Conservation (phyloP, 2,113 vertebrate species). For the Coreoperca whiteheadi region DNA sequence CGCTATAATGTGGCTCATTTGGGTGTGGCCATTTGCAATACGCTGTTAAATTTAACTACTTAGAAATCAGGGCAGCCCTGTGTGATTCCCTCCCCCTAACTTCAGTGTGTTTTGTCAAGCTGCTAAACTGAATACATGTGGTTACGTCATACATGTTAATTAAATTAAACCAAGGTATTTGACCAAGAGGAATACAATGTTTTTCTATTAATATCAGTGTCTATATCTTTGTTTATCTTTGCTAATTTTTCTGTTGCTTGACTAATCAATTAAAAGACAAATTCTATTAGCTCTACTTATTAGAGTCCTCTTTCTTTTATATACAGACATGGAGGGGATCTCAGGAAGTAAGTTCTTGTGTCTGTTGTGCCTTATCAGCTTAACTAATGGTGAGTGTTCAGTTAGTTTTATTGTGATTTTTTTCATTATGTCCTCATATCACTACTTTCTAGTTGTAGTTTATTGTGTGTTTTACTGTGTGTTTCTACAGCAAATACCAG, state of each 20-base stretch:
- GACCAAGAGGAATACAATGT: neutral
- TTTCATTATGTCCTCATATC: neutral
- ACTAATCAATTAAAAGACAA: neutral
- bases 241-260: neutral
- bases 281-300: neutral
- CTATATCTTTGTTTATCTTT: neutral
- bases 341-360: constrained; percentile 2
- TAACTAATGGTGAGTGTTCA: constrained; percentile 66
- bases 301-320: constrained; percentile 15
- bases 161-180: neutral
- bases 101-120: neutral
- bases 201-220: neutral
- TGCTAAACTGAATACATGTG: too few relatives aligned
- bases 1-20: neutral
- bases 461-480: constrained; percentile 37
- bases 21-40: constrained; percentile 13
- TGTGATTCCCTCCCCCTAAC: too few relatives aligned
- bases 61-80: neutral
- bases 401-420: neutral
- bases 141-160: neutral
- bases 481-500: constrained; percentile 58
- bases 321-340: constrained; percentile 64
- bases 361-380: constrained; percentile 63
- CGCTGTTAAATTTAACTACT: constrained; percentile 14
- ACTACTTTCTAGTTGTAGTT: too few relatives aligned